Base-by-base conservation (phyloP, 1,140 invertebrate genomes). In the Drosophila eugracilis region DNA sequence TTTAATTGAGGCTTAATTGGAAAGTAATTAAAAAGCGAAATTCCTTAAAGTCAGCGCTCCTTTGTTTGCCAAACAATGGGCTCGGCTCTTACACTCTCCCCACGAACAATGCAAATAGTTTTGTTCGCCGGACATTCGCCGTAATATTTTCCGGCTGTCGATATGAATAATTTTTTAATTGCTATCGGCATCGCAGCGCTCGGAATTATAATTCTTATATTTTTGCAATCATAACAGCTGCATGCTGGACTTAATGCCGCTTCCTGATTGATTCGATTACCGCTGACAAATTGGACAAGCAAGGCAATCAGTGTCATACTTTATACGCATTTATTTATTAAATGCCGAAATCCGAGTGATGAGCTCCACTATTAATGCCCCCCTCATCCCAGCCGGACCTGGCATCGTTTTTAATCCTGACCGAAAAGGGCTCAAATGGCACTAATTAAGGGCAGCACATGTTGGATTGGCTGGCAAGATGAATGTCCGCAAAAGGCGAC, bases 21-120 rank as follows among this genome's bases (percentile, higher is more conserved):
- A 78, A 70, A 70, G 74, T 88, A 88, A 86, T 88, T 86, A 86
- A 86, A 88, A 78, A 81, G 73, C 66, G 78, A 78, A 77, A 78
- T 71, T 44, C 69, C 62, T 80, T 66, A 48, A 66, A 66, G 55
- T 45, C 42, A n/a, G 14, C 5, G 30, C 6, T 41, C 71, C 55
- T 65, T 85, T 85, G 54, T 85, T 44, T 10, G 10, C 21, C 2
- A 14, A 44, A 75, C 49, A 57, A 57, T 32, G 28, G 7, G 26
- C 4, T 7, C 17, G 12, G 54, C 47, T 37, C 12, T 24, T 15
- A 17, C 41, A 12, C 4, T n/a, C 7, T 12, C 28, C 9, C 30
- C 9, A 30, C 39, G 24, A 67, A 78, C 63, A 66, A 74, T 48
- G 39, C n/a, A 39, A 19, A 58, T 75, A 62, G 19, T 42, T 67